Conservation (phyloP, 2,113 vertebrate species). For the Peromyscus polionotus region DNA sequence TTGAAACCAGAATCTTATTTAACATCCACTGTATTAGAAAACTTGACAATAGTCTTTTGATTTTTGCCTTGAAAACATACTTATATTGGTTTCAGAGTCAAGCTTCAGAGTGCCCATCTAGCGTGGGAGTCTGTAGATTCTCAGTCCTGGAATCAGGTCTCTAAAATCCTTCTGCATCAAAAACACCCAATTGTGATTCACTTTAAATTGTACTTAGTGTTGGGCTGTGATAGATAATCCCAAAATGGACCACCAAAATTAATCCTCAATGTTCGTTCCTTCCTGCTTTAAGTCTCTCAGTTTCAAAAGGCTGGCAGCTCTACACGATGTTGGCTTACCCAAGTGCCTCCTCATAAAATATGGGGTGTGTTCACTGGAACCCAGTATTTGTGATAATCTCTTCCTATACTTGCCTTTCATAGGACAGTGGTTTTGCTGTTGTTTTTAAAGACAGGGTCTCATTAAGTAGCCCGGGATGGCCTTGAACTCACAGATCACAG, state of each 20-base stretch:
- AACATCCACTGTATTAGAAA: not conserved
- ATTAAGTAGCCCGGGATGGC: not conserved
- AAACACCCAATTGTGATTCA: not conserved
- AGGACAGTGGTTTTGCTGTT: not conserved
- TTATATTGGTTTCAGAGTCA: not conserved
- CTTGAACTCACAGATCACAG: not conserved
- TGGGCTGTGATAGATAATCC: not conserved
- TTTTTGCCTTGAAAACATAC: constrained; percentile 60
- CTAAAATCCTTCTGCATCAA: constrained; percentile 5
- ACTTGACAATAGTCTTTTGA: constrained; percentile 62
- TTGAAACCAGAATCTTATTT: constrained; percentile 49
- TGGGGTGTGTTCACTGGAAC: not conserved
- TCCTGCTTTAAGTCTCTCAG: not conserved
- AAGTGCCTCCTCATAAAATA: not conserved
- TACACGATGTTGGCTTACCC: not conserved
- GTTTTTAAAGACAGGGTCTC: not conserved
- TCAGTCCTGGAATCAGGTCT: not conserved
- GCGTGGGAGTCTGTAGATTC: not conserved
- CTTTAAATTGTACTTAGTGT: not conserved
- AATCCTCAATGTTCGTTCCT: not conserved
- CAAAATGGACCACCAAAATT: not conserved
- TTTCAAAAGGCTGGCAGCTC: not conserved
- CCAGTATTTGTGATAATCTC: not conserved
- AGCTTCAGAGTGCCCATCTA: not conserved
- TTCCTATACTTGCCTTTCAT: not conserved